phyloP scores from a whole-genome alignment of 2,888 invertebrate species.

The Drosophila demipolita region DNA sequence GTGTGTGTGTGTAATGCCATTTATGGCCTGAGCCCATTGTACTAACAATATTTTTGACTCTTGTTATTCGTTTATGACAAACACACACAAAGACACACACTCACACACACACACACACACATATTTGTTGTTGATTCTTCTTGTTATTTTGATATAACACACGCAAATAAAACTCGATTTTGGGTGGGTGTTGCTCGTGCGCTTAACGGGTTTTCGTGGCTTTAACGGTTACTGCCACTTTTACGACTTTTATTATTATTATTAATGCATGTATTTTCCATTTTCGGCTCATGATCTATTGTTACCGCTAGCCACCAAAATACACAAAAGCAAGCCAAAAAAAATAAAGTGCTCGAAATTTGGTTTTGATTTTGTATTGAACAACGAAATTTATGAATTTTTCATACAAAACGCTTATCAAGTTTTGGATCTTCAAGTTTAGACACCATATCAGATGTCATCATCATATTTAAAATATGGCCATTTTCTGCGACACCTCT shows the following conservation, averaged over 20 bases:
- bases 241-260: constrained; percentile 78
- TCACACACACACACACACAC: not conserved
- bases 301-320: constrained; percentile 53
- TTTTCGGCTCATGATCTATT: constrained; percentile 71
- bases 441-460: constrained; percentile 39
- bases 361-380: constrained; percentile 44
- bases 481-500: constrained; percentile 3
- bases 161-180: constrained; percentile 25
- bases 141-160: constrained; percentile 38
- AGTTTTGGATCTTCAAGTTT: constrained; percentile 40
- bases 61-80: constrained; percentile 42
- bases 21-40: constrained; percentile 71
- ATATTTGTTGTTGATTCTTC: constrained; percentile 23
- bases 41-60: constrained; percentile 71
- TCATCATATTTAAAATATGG: constrained; percentile 16
- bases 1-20: constrained; percentile 58
- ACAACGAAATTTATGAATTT: constrained; percentile 41
- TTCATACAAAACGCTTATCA: constrained; percentile 43
- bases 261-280: constrained; percentile 78
- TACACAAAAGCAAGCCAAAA: constrained; percentile 13
- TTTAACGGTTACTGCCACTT: constrained; percentile 79
- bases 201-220: constrained; percentile 79
- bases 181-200: constrained; percentile 80
- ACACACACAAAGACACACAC: not conserved
- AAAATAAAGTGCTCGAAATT: constrained; percentile 25